These are phyloP conservation scores for Typhlomys cinereus DNA, from an alignment of 2,113 vertebrate species.

Conservation along the genomic window DNA sequence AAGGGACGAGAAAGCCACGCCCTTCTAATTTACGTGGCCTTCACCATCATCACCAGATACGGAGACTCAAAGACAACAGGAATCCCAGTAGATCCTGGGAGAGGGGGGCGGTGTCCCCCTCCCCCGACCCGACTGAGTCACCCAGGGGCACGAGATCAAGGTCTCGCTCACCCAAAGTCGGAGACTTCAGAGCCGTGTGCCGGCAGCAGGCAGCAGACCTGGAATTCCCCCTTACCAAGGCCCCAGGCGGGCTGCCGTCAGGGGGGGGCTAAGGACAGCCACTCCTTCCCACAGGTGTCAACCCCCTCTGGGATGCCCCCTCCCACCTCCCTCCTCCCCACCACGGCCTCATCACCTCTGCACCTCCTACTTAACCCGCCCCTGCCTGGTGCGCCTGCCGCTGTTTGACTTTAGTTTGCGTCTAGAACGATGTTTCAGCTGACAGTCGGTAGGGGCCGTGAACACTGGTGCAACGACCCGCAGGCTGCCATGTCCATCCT, in stretches of 20 bases:
- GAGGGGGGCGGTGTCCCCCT: background rate
- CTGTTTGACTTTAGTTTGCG: background rate
- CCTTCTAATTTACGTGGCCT: background rate
- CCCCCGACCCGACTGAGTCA: background rate
- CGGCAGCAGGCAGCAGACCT: background rate
- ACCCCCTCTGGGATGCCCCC: background rate
- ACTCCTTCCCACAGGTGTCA: background rate
- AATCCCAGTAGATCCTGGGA: background rate
- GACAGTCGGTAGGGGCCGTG: background rate
- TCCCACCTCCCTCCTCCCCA: background rate
- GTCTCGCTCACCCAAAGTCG: background rate
- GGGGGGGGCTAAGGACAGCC: background rate
- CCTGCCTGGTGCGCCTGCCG: background rate
- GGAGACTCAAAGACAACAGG: background rate
- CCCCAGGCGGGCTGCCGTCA: background rate
- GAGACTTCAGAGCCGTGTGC: background rate
- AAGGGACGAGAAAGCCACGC: background rate
- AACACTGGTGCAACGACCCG: background rate
- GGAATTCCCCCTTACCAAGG: background rate
- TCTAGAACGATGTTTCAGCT: background rate
- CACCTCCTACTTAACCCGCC: background rate
- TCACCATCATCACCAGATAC: background rate
- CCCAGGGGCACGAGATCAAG: slow-evolving; percentile 21
- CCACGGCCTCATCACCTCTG: background rate
- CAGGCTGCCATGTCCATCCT: background rate